Conservation (phyloP, 2,888 invertebrate genomes). For the Podabrus alpinus region DNA sequence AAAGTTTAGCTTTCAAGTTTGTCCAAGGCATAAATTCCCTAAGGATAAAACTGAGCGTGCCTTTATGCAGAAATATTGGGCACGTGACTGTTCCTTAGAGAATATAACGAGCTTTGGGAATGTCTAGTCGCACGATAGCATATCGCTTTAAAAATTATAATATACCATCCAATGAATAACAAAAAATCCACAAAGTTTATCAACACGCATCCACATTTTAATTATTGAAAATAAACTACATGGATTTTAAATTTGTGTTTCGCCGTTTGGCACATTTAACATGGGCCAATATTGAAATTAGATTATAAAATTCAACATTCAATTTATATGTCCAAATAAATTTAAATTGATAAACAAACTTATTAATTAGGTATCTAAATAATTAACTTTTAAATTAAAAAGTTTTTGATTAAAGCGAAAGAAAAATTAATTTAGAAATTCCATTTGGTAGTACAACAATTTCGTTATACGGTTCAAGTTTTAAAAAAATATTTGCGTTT, state of each 20-base stretch:
- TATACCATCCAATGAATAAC: not conserved
- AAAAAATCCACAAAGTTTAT: not conserved
- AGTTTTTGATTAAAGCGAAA: not conserved
- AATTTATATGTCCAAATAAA: not conserved
- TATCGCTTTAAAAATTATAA: slow-evolving; percentile 2
- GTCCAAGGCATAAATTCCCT: slow-evolving; percentile 15
- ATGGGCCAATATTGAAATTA: not conserved
- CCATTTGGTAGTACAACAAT: not conserved
- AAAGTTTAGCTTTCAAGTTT: slow-evolving; percentile 18
- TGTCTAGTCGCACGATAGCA: slow-evolving; percentile 4
- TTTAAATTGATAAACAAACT: not conserved
- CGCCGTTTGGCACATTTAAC: not conserved
- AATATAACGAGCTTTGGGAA: slow-evolving; percentile 12
- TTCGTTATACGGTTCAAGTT: not conserved
- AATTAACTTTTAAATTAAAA: not conserved
- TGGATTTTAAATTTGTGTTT: not conserved
- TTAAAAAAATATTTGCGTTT: not conserved
- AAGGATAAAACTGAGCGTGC: slow-evolving; percentile 22
- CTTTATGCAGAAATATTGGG: slow-evolving; percentile 8
- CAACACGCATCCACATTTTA: not conserved
- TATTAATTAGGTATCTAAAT: not conserved
- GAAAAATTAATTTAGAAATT: not conserved
- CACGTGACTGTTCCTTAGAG: slow-evolving; percentile 27
- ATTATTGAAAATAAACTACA: not conserved
- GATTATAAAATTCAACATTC: not conserved